These are phyloP conservation scores for Amblyornis subalaris DNA, from an alignment of 2,113 vertebrate genomes.

Conservation along the genomic window DNA sequence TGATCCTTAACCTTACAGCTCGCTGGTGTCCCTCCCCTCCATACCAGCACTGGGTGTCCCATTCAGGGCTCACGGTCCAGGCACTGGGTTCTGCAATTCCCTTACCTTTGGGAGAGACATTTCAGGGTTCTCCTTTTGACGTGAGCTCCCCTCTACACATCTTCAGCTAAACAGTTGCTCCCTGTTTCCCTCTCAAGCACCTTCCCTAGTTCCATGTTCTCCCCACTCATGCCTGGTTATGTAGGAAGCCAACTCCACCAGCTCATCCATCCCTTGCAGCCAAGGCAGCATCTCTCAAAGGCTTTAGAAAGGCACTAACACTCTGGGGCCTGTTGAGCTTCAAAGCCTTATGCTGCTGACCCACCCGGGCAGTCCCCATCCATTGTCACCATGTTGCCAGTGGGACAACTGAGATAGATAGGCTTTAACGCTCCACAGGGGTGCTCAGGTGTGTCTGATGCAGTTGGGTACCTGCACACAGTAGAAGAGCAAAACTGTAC, in stretches of 20 bases:
- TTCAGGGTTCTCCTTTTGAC: background rate
- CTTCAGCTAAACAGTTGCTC: background rate
- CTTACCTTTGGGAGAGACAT: background rate
- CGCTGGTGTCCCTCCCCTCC: background rate
- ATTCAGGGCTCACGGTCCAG: background rate
- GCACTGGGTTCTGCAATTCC: background rate
- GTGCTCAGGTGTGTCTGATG: background rate
- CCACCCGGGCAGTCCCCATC: background rate
- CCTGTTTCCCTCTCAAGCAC: background rate
- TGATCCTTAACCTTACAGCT: background rate
- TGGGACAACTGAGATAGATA: rapidly evolving
- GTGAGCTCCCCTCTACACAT: background rate
- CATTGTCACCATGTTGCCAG: background rate
- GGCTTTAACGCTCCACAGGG: background rate
- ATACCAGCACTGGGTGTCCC: background rate
- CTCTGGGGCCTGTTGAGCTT: background rate
- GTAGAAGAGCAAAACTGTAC: background rate
- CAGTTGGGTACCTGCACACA: background rate
- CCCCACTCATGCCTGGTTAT: rapidly evolving
- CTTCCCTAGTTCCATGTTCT: background rate
- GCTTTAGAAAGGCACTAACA: background rate
- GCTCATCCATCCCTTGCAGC: background rate
- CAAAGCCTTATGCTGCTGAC: background rate
- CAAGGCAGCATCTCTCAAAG: background rate
- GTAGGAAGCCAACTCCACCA: background rate